Evolutionary conservation across 2,888 invertebrate genomes (phyloP).

Genomic region (Pocota personata): DNA sequence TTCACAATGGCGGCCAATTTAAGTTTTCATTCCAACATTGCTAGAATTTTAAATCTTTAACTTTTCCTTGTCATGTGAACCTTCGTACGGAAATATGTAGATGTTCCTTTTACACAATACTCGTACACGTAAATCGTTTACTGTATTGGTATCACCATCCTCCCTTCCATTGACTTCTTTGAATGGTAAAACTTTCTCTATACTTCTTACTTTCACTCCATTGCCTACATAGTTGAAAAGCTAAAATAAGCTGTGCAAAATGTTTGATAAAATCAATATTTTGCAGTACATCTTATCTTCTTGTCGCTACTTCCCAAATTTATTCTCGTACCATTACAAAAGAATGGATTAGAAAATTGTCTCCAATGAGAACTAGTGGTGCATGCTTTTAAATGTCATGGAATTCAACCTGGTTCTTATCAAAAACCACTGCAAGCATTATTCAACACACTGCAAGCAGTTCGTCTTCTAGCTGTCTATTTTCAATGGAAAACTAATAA

Average conservation of each 20-base stretch:
- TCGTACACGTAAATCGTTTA: neutral
- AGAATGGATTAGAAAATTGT: neutral
- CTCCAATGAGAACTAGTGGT: too few relatives aligned
- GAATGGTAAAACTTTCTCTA: neutral
- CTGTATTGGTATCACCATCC: neutral
- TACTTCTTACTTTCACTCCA: neutral
- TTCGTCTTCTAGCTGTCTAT: conserved; percentile 20
- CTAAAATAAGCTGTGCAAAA: neutral
- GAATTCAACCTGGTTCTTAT: conserved; percentile 14
- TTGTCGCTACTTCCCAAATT: neutral
- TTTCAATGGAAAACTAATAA: conserved; percentile 47
- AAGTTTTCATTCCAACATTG: neutral
- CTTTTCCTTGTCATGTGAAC: neutral
- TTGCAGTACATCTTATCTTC: neutral
- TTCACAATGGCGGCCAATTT: neutral
- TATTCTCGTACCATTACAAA: neutral
- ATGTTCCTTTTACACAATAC: neutral
- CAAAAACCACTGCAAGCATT: conserved; percentile 27
- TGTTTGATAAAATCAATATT: conserved; percentile 2
- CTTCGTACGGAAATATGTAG: neutral
- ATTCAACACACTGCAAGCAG: conserved; percentile 32
- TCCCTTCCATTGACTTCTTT: neutral
- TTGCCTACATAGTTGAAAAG: neutral
- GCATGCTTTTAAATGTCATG: neutral
- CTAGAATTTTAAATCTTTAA: neutral